Evolutionary conservation across 2,888 invertebrate species (phyloP), one percentile per base, ranked within the genome.

Genomic region (Euplagia quadripunctaria): DNA sequence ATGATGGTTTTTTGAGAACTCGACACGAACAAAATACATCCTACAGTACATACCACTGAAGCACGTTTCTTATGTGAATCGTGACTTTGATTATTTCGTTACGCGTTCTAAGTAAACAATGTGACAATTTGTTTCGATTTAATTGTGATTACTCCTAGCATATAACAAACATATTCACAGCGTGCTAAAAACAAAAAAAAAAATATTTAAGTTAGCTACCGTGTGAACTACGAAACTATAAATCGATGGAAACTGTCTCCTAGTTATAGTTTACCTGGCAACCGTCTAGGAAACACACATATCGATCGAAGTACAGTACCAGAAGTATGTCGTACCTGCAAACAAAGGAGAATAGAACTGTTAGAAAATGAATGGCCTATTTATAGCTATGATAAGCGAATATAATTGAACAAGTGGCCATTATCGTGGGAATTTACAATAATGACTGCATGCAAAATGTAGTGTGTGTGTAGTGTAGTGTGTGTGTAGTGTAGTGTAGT

Each of bases 261-360:
- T 55, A 55, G 4, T 17, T 31, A n/a, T 55, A 68, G 20, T 49
- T 79, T 74, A 73, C 74, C 71, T 74, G 51, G 46, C 1, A 43
- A 64, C 61, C 51, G 7, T 3, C 17, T 51, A 61, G 46, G 64
- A 71, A 58, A 58, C 17, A 12, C n/a, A 20, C 1, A 4, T 68
- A 82, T 81, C 71, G 83, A 82, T 77, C 65, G 64, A 11, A 69
- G 69, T 76, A 71, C 71, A 46, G 9, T 43, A 61, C 20, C 20
- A 12, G 55, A 66, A 61, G 52, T 61, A 55, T 67, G 52, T 41
- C 55, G 51, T 82, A 83, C 83, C 83, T 83, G 83, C 16, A 77
- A 83, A 49, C 84, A 83, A 83, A 78, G 73, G 71, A 80, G 69
- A 65, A 73, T 65, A 67, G 67, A 64, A 64, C 51, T 70, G 81